Conservation (phyloP, 2,888 invertebrate genomes). For the Dusona sp. region DNA sequence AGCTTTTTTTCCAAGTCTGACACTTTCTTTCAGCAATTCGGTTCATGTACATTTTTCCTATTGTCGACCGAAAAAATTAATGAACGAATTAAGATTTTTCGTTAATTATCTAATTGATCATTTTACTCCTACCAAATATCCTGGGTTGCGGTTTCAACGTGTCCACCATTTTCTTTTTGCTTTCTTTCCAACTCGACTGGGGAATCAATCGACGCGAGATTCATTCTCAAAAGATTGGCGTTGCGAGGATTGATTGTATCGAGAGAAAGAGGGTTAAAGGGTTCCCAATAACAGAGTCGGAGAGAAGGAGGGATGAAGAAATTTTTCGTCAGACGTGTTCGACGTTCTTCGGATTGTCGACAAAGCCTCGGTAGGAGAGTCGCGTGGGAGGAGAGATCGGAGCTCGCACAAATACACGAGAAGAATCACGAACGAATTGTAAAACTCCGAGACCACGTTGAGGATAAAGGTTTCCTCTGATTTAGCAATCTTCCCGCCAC, state of each 20-base stretch:
- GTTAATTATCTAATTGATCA: not conserved
- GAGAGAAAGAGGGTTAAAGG: conserved; percentile 36
- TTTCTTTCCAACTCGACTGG: not conserved
- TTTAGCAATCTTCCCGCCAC: conserved; percentile 84
- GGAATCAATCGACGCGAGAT: conserved; percentile 22
- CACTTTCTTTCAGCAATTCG: not conserved
- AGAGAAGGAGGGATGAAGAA: not conserved
- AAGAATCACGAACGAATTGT: conserved; percentile 4
- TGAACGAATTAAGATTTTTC: not conserved
- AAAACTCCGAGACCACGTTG: not conserved
- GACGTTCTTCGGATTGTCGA: conserved; percentile 55
- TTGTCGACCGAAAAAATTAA: not conserved
- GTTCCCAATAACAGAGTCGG: not conserved
- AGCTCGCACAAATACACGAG: conserved; percentile 27
- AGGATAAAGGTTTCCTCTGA: conserved; percentile 72
- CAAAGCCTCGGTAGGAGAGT: conserved; percentile 5
- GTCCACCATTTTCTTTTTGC: conserved; percentile 16
- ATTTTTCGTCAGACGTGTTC: conserved; percentile 42
- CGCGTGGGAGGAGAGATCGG: not conserved
- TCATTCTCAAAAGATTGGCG: conserved; percentile 34
- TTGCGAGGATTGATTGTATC: conserved; percentile 60
- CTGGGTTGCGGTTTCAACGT: not conserved
- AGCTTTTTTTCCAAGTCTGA: conserved; percentile 1
- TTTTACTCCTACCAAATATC: not conserved
- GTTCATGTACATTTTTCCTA: not conserved